phyloP scores from a whole-genome alignment of 1,140 invertebrate species.

The Cotesia typhae region DNA sequence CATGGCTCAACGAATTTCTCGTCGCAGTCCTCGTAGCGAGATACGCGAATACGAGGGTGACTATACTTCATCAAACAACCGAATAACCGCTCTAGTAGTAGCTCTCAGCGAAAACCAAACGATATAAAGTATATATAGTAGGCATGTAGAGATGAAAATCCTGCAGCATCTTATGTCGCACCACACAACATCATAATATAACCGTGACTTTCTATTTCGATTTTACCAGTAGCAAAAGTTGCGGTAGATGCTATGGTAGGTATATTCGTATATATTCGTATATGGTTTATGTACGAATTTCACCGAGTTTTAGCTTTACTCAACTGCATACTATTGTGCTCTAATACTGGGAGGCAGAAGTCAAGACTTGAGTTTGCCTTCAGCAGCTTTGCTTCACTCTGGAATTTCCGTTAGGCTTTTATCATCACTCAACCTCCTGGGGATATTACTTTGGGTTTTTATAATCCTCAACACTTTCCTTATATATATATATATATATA shows the following conservation, averaged over 20 bases:
- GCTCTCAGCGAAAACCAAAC: neutral
- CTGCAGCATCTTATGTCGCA: too few relatives aligned
- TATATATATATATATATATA: too few relatives aligned
- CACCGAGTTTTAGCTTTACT: too few relatives aligned
- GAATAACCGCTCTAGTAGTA: neutral
- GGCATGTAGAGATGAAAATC: too few relatives aligned
- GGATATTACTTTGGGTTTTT: conserved; percentile 9
- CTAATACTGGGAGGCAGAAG: too few relatives aligned
- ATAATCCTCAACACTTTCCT: conserved; percentile 29
- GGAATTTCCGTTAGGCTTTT: conserved; percentile 23
- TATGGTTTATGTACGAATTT: too few relatives aligned
- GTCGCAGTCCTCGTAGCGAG: conserved; percentile 31
- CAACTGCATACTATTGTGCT: too few relatives aligned
- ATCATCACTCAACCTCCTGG: conserved; percentile 9
- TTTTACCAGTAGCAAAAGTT: conserved; percentile 14
- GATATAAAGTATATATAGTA: too few relatives aligned
- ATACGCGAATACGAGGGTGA: conserved; percentile 45
- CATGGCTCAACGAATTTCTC: conserved; percentile 37
- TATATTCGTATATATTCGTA: too few relatives aligned
- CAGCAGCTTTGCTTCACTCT: neutral
- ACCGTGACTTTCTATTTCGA: conserved; percentile 31
- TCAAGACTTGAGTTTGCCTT: neutral
- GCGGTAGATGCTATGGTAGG: neutral
- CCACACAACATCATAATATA: neutral
- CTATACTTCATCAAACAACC: neutral